phyloP scores from a whole-genome alignment of 1,140 invertebrate species.

The Aphelenchoides fujianensis region DNA sequence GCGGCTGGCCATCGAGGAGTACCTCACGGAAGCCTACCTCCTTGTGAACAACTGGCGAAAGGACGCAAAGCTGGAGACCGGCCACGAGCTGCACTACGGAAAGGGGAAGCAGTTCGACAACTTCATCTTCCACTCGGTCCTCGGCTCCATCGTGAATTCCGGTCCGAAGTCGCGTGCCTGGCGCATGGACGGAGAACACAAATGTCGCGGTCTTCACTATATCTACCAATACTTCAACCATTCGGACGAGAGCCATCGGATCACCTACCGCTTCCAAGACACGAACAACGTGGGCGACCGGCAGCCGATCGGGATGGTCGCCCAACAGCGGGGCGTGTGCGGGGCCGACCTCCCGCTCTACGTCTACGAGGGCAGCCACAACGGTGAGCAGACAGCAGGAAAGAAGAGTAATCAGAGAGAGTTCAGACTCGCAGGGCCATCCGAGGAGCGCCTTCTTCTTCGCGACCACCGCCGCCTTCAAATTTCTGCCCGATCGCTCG shows the following conservation, averaged over 20 bases:
- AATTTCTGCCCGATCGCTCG: neutral
- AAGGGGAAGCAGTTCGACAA: neutral
- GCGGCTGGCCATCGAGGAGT: neutral
- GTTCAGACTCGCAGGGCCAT: neutral
- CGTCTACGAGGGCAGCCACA: neutral
- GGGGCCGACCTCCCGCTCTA: slow-evolving; percentile 10
- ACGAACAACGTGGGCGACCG: slow-evolving; percentile 4
- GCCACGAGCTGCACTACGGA: neutral
- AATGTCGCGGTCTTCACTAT: neutral
- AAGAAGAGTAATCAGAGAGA: neutral
- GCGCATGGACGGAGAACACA: neutral
- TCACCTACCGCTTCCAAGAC: neutral
- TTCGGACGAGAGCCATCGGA: neutral
- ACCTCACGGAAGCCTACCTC: neutral
- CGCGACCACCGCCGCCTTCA: neutral
- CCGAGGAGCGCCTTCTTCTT: neutral
- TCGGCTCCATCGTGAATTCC: neutral
- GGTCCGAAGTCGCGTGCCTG: neutral
- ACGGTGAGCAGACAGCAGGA: neutral
- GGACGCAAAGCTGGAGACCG: neutral
- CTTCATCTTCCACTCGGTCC: neutral
- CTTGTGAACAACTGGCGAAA: neutral
- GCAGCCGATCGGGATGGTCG: neutral
- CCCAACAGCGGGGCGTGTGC: neutral
- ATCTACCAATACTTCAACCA: slow-evolving; percentile 15